phyloP scores from a whole-genome alignment of 2,113 vertebrate species.

The Tympanuchus pallidicinctus region DNA sequence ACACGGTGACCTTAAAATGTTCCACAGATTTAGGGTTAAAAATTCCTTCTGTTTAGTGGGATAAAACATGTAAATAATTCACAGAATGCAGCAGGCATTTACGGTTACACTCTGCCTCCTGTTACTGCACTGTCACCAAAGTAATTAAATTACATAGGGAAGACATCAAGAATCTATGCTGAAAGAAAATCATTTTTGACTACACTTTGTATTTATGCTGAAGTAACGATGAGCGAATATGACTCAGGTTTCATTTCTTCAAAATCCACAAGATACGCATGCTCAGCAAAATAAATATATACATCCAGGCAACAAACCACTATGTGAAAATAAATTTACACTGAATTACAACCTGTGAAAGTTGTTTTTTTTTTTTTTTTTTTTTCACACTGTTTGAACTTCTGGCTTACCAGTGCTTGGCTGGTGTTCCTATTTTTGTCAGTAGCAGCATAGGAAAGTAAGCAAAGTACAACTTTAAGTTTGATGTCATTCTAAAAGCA shows the following conservation, averaged over 20 bases:
- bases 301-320: background rate
- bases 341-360: background rate
- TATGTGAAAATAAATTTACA: background rate
- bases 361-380: background rate
- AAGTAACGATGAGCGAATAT: background rate
- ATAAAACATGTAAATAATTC: background rate
- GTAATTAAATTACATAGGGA: constrained; percentile 10
- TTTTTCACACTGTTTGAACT: background rate
- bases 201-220: background rate
- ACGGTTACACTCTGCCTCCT: background rate
- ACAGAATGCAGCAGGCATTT: background rate
- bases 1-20: background rate
- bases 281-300: background rate
- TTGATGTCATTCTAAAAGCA: constrained; percentile 5
- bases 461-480: background rate
- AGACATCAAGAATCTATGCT: background rate
- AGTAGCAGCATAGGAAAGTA: background rate
- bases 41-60: background rate
- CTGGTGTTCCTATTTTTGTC: background rate
- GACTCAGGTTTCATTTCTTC: constrained; percentile 29
- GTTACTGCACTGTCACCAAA: background rate
- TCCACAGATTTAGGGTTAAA: background rate
- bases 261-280: background rate
- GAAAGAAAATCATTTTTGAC: constrained; percentile 18
- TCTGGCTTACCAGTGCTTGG: background rate